phyloP scores from a whole-genome alignment of 2,113 vertebrate genomes.

The Columbina picui region DNA sequence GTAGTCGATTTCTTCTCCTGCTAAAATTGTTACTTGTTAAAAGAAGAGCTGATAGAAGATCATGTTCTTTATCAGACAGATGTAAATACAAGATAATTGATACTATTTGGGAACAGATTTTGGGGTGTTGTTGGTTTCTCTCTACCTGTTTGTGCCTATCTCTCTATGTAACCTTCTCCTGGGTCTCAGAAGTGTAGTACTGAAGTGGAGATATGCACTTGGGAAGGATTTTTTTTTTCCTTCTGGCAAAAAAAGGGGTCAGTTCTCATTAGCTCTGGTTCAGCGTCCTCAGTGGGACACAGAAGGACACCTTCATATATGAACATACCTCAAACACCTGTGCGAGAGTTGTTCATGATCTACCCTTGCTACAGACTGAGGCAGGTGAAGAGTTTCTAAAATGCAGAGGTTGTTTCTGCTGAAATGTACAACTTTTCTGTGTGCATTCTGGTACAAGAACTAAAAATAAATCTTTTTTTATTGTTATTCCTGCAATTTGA shows the following conservation, averaged over 20 bases:
- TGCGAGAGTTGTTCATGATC: neutral
- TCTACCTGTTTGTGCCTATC: neutral
- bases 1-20: neutral
- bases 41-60: neutral
- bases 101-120: neutral
- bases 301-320: neutral
- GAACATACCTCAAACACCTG: neutral
- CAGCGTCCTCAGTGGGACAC: fast-evolving
- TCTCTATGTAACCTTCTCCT: neutral
- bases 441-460: neutral
- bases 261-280: neutral
- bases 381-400: neutral
- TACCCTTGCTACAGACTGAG: neutral
- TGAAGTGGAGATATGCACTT: fast-evolving
- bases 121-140: neutral
- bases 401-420: neutral
- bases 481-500: conserved; percentile 35
- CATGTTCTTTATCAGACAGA: neutral
- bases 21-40: neutral
- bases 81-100: no score
- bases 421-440: neutral
- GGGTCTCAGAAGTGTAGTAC: neutral
- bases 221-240: neutral
- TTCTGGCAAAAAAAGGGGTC: neutral
- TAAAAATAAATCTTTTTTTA: conserved; percentile 18